Percentiles rank a stretch among this genome's conserved stretches.
Conservation (phyloP, 2,888 invertebrate genomes). For the Tinea trinotella region DNA sequence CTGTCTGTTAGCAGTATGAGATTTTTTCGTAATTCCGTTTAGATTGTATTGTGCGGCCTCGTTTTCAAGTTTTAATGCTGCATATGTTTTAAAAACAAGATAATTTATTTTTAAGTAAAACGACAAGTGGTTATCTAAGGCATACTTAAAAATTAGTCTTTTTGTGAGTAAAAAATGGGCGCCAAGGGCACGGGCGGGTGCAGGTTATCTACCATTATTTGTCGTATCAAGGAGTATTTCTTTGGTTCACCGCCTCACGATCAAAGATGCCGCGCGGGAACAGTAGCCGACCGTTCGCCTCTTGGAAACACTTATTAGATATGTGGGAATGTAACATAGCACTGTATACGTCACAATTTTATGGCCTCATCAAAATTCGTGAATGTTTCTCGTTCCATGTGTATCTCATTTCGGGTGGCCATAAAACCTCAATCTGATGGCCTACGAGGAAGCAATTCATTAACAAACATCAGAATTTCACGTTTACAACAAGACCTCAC, state of each 20-base stretch:
- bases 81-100: neutral
- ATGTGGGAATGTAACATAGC: conserved; percentile 40
- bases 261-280: conserved; percentile 50
- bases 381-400: conserved; percentile 27
- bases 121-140: conserved; percentile 11
- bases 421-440: conserved; percentile 33
- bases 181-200: conserved; percentile 36
- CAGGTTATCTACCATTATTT: conserved; percentile 64
- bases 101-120: neutral
- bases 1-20: neutral
- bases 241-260: conserved; percentile 36
- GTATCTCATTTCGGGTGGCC: conserved; percentile 27
- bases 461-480: conserved; percentile 1
- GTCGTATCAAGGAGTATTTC: conserved; percentile 47
- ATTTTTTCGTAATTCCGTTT: conserved; percentile 3
- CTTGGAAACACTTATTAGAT: conserved; percentile 36
- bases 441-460: conserved; percentile 12
- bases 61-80: neutral
- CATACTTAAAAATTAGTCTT: conserved; percentile 37
- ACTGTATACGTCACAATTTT: conserved; percentile 42
- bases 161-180: conserved; percentile 48
- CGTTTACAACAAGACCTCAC: too few relatives aligned
- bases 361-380: conserved; percentile 44
- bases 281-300: conserved; percentile 53
- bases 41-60: neutral